Conservation (phyloP, 1,140 invertebrate genomes). For the Scaptomyza montana region DNA sequence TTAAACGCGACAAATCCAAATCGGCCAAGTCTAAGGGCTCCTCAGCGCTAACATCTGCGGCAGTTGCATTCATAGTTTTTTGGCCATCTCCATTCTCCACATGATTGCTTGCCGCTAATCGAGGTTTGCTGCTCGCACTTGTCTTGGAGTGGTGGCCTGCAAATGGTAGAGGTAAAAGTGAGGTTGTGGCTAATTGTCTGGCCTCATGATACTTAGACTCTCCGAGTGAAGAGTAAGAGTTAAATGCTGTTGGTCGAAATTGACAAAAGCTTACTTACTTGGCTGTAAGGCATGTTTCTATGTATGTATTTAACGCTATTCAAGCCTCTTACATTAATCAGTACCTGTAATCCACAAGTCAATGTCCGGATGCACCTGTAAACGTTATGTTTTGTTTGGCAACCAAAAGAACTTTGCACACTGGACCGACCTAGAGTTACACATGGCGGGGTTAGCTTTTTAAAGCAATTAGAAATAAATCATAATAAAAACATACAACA, state of each 20-base stretch:
- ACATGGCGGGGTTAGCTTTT: constrained; percentile 37
- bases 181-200: not conserved
- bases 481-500: constrained; percentile 41
- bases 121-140: constrained; percentile 32
- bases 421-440: constrained; percentile 24
- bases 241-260: constrained; percentile 21
- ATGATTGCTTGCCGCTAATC: constrained; percentile 49
- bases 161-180: constrained; percentile 32
- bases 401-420: constrained; percentile 71
- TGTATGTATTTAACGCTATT: not conserved
- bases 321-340: not conserved
- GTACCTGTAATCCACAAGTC: constrained; percentile 18
- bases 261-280: constrained; percentile 26
- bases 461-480: constrained; percentile 27
- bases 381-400: constrained; percentile 62
- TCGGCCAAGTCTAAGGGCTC: constrained; percentile 87
- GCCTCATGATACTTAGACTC: not conserved
- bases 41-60: constrained; percentile 42
- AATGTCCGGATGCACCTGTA: constrained; percentile 47
- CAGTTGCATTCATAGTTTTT: not conserved
- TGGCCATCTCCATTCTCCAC: constrained; percentile 26
- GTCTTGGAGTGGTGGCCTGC: constrained; percentile 55
- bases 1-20: constrained; percentile 87
- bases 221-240: not conserved
- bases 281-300: not conserved